Conservation (phyloP, 2,113 vertebrate species). For the Connochaetes taurinus region DNA sequence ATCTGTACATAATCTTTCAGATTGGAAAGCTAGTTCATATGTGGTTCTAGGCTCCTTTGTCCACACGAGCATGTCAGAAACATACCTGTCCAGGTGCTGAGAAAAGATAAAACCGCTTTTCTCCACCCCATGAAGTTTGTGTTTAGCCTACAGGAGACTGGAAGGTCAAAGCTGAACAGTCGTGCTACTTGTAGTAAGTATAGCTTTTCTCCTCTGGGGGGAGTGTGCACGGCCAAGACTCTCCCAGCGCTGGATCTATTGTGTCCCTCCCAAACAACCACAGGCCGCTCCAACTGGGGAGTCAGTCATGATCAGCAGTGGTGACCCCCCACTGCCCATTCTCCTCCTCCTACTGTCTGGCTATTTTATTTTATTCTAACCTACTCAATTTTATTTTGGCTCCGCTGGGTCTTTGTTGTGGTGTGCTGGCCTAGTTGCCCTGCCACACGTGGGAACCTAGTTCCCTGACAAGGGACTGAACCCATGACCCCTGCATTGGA, state of each 20-base stretch:
- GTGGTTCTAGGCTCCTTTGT: not conserved
- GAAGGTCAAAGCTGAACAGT: not conserved
- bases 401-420: not conserved
- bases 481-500: not conserved
- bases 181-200: no score
- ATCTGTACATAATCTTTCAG: not conserved
- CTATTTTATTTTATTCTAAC: not conserved
- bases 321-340: not conserved
- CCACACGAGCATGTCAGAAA: not conserved
- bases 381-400: not conserved
- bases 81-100: not conserved
- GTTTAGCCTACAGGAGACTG: not conserved
- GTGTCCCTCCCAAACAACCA: not conserved
- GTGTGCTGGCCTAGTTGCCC: not conserved
- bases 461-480: not conserved
- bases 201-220: not conserved
- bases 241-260: not conserved
- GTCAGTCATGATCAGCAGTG: not conserved
- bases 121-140: not conserved
- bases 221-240: not conserved
- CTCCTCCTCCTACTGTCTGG: not conserved
- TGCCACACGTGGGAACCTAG: not conserved
- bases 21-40: not conserved
- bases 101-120: not conserved
- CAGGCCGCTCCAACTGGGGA: not conserved